Conservation (phyloP, 2,113 vertebrate species). For the Semnornis frantzii region DNA sequence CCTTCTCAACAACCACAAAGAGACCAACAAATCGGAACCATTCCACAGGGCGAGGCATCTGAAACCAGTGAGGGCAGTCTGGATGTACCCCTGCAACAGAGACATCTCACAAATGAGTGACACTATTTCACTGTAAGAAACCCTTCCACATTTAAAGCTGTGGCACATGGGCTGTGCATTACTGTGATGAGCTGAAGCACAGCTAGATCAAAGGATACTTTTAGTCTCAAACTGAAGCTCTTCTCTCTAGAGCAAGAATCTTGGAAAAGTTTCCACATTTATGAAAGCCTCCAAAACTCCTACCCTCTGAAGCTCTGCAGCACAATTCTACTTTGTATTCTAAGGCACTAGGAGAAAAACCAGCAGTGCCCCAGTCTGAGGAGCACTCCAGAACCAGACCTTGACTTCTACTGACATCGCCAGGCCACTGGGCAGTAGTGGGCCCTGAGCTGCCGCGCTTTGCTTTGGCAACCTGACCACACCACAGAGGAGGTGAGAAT, state of each 20-base stretch:
- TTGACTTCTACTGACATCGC: not conserved
- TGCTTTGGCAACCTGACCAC: not conserved
- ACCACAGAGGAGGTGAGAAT: not conserved
- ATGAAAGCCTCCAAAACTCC: not conserved
- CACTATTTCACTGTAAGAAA: not conserved
- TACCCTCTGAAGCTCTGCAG: not conserved
- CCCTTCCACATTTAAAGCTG: not conserved
- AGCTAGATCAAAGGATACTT: not conserved
- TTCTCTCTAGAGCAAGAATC: not conserved
- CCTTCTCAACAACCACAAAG: not conserved
- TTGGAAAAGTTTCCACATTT: not conserved
- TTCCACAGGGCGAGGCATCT: not conserved
- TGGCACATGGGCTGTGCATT: not conserved
- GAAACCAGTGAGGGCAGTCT: not conserved
- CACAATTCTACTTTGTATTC: not conserved
- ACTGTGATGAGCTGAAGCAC: not conserved
- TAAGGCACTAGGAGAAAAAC: not conserved
- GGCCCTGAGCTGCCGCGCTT: not conserved
- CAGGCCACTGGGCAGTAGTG: not conserved
- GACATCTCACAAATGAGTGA: not conserved
- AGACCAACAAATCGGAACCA: not conserved
- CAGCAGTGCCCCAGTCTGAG: fast-evolving
- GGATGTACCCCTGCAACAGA: not conserved
- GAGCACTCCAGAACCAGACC: not conserved
- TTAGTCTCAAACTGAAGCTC: not conserved